Evolutionary conservation across 2,113 vertebrate genomes (phyloP), one percentile per base, ranked within the genome.

Genomic region (Proteles cristata): DNA sequence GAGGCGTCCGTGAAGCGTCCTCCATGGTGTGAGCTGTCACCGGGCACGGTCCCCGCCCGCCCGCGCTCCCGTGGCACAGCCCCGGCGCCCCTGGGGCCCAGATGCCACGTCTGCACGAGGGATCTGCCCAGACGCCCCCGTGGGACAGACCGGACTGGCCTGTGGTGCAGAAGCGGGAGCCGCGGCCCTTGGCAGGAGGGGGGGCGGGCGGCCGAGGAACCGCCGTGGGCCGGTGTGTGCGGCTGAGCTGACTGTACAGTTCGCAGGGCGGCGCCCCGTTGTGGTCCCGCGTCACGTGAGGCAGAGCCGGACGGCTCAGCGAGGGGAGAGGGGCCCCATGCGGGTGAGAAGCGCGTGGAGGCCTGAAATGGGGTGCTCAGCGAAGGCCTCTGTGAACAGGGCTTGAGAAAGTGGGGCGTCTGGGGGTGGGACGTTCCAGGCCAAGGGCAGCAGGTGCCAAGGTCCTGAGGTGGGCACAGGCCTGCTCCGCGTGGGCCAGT

Each of bases 61-160:
- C 39, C 39, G 39, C 39, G 4, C 39, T 39, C 39, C 39, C 39
- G 39, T 3, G 39, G 39, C 39, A 3, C 39, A 39, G 39, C 39
- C 39, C 39, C 39, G 39, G 39, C 39, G 39, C 39, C 39, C 39
- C 39, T 39, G 39, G 39, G 39, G 48, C 48, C 11, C 7, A 93
- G 7, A 61, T 25, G 43, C 61, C 73, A 95, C 88, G 81, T 39
- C 45, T 9, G 12, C 8, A 2, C 77, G 4, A 2, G 10, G 53
- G 76, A 63, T 85, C 93, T 92, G 63, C 95, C 90, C 84, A 65
- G 65, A 66, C 33, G 43, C 43, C 21, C 2, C 48, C 86, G 39
- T 39, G 39, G 55, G 71, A 77, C 4, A 96, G 55, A 35, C 26
- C 4, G 35, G 50, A 53, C 25, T 14, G 17, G 43, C 68, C 2